Evolutionary conservation across 2,113 vertebrate genomes (phyloP).

Genomic region (Pipra filicauda): DNA sequence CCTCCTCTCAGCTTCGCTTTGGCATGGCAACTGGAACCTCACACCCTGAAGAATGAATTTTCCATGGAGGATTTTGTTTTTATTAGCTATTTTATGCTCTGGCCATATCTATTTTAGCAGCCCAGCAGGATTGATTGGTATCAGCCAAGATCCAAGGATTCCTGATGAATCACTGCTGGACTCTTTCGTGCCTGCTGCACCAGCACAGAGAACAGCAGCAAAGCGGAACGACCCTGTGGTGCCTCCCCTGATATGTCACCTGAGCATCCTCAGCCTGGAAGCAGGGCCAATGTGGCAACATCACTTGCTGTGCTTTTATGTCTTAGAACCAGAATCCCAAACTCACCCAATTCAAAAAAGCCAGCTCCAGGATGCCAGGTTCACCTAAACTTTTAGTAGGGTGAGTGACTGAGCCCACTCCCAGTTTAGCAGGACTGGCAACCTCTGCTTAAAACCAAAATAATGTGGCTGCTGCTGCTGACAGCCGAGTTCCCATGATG

Average conservation of each 20-base stretch:
- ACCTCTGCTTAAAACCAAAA: background rate
- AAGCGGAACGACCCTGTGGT: background rate
- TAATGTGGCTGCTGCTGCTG: background rate
- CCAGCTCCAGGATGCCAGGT: background rate
- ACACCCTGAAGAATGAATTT: constrained; percentile 61
- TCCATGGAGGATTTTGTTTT: constrained; percentile 56
- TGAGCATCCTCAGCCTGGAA: background rate
- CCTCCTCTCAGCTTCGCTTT: constrained; percentile 18
- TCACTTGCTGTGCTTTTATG: background rate
- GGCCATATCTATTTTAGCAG: constrained; percentile 64
- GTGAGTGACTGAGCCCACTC: background rate
- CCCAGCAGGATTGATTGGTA: constrained; percentile 63
- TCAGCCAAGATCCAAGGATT: constrained; percentile 60
- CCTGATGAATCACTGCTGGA: constrained; percentile 62
- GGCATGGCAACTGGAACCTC: constrained; percentile 25
- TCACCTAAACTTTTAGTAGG: background rate
- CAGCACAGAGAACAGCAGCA: background rate
- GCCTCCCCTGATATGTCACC: constrained; percentile 13
- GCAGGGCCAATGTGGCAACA: background rate
- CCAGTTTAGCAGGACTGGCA: background rate
- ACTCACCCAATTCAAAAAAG: background rate
- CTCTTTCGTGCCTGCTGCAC: background rate
- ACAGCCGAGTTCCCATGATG: background rate
- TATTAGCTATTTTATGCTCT: constrained; percentile 68
- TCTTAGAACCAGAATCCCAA: background rate